phyloP scores from a whole-genome alignment of 2,797 vertebrate species.

The Fringilla coelebs region DNA sequence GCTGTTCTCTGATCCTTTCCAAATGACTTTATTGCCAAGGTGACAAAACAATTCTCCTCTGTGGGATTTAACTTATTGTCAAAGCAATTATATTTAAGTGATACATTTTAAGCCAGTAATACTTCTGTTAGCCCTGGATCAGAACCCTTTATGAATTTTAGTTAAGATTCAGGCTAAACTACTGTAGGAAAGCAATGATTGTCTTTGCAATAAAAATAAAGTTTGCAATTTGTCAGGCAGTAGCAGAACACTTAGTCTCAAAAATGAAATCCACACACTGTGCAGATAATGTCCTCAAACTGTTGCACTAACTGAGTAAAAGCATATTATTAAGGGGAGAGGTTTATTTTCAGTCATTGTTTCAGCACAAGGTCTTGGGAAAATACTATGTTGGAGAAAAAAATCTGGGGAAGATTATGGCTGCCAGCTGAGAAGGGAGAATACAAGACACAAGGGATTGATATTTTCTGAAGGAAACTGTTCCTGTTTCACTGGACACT shows the following conservation, averaged over 20 bases:
- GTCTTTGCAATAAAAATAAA: background rate
- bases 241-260: background rate
- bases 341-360: background rate
- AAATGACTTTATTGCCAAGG: constrained; percentile 41
- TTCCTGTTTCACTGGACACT: background rate
- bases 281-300: background rate
- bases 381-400: background rate
- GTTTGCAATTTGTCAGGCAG: background rate
- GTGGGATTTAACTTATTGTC: background rate
- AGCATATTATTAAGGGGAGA: background rate
- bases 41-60: constrained; percentile 19
- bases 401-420: background rate
- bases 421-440: background rate
- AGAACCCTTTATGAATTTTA: background rate
- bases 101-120: constrained; percentile 20
- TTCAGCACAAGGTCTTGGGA: background rate
- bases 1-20: constrained; percentile 27
- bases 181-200: background rate
- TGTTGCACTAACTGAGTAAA: background rate
- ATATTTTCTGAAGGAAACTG: background rate
- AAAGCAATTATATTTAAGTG: background rate
- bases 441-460: background rate
- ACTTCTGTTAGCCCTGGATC: background rate
- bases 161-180: background rate
- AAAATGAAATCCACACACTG: background rate